A percentile compares a stretch with the other conserved stretches of the same genome.
Conservation (phyloP, 2,888 invertebrate species). For the Aquatica leii region DNA sequence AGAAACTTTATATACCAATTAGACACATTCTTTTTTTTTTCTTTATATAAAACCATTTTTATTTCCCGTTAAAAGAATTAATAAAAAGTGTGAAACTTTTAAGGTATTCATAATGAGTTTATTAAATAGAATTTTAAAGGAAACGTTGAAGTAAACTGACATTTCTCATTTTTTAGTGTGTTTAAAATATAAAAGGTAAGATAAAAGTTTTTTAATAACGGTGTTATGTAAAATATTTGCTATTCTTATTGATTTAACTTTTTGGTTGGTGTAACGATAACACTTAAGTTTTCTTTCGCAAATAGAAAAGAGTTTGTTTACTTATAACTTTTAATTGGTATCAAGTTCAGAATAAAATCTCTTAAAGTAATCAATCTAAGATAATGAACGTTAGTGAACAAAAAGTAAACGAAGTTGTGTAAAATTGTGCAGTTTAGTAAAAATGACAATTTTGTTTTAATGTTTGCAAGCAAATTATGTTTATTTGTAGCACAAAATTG, state of each 20-base stretch:
- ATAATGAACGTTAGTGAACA: constrained; percentile 36
- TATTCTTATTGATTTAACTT: constrained; percentile 34
- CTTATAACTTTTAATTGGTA: constrained; percentile 38
- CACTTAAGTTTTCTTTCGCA: constrained; percentile 25
- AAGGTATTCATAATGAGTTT: constrained; percentile 11
- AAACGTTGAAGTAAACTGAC: constrained; percentile 16
- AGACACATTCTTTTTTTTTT: too few species aligned
- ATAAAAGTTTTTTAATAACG: constrained; percentile 37
- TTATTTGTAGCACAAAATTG: too few species aligned
- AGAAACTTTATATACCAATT: too few species aligned
- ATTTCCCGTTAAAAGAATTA: constrained; percentile 2
- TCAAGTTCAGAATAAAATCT: constrained; percentile 37
- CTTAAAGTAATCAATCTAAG: constrained; percentile 37
- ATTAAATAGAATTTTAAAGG: constrained; percentile 1
- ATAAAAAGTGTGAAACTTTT: constrained; percentile 12
- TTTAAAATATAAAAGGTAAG: constrained; percentile 24
- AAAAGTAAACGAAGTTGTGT: constrained; percentile 29
- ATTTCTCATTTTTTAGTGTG: constrained; percentile 17
- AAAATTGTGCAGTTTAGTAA: too few species aligned
- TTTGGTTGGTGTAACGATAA: constrained; percentile 28
- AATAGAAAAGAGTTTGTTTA: constrained; percentile 29
- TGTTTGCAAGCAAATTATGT: too few species aligned
- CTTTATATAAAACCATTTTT: too few species aligned
- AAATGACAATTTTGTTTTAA: too few species aligned
- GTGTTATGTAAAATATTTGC: constrained; percentile 35